Percentiles rank a stretch among this genome's conserved stretches.
These are phyloP conservation scores for Apus apus DNA, from an alignment of 2,113 vertebrate genomes.

Conservation along the genomic window DNA sequence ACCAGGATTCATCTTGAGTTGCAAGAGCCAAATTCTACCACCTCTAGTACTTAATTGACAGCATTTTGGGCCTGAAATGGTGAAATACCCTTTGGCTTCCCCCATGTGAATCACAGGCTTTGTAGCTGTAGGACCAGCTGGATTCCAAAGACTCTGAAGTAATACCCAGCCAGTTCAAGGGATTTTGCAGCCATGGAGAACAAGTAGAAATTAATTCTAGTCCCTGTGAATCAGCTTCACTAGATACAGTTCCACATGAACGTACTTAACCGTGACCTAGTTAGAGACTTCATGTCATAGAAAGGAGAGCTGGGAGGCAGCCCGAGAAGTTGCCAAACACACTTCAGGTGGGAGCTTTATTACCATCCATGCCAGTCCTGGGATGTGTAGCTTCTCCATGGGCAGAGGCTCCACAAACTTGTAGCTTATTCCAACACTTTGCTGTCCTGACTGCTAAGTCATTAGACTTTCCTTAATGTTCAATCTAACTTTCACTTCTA, in stretches of 20 bases:
- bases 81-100: neutral
- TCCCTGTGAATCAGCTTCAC: neutral
- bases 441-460: neutral
- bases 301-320: neutral
- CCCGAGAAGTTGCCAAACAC: neutral
- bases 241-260: neutral
- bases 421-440: neutral
- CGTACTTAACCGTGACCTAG: neutral
- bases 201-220: neutral
- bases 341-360: neutral
- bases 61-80: neutral
- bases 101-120: neutral
- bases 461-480: neutral
- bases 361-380: neutral
- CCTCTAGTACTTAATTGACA: neutral
- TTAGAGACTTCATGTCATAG: neutral
- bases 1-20: neutral
- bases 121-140: neutral
- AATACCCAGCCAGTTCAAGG: neutral
- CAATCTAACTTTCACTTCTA: neutral
- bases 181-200: neutral
- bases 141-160: neutral
- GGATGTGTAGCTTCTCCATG: neutral
- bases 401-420: neutral
- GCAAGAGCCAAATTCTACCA: neutral